Evolutionary conservation across 1,140 invertebrate genomes (phyloP), one percentile per base, ranked within the genome.

Genomic region (Drosophila nasuta): DNA sequence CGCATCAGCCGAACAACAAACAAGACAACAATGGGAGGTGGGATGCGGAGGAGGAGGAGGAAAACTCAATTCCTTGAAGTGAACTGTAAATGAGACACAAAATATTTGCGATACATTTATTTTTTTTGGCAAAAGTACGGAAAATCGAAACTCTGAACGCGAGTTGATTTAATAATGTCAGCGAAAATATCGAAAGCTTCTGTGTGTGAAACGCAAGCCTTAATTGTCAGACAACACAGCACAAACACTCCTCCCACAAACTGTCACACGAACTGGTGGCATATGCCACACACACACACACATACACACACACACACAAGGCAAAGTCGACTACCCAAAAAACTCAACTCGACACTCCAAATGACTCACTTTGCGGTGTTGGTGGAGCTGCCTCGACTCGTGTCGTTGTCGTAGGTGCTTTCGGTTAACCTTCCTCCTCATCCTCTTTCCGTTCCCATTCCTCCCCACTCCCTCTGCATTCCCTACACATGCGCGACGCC

Each of bases 91-190:
- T 13, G 48, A 38, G 41, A 68, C 38, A 49, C 46, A 75, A 71
- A 76, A 76, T 72, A 73, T 66, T 65, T 62, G 56, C 48, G 28
- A 77, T 59, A 45, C 5, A 62, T 57, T 25, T 25, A 25, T 25
- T 25, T 25, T 15, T 59, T 58, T 43, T 10, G 8, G 48, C 48
- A 45, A 56, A 56, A 56, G 6, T 8, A 56, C 35, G 8, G 7
- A 41, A 38, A 10, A 35, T 8, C 33, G n/a, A 35, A 17, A 58
- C 54, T 41, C 54, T 76, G 20, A 52, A 67, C 69, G 56, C 57
- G 56, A 73, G 56, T 65, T 65, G 73, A 75, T 71, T 75, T 46
- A 15, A 65, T 76, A 70, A 75, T 71, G 20, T 54, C 7, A 3
- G 30, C 35, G 52, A 64, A 25, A 59, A 54, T 54, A 51, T 33